Evolutionary conservation across 2,888 invertebrate genomes (phyloP), one percentile per base, ranked within the genome.

Genomic region (Craniophora ligustri): DNA sequence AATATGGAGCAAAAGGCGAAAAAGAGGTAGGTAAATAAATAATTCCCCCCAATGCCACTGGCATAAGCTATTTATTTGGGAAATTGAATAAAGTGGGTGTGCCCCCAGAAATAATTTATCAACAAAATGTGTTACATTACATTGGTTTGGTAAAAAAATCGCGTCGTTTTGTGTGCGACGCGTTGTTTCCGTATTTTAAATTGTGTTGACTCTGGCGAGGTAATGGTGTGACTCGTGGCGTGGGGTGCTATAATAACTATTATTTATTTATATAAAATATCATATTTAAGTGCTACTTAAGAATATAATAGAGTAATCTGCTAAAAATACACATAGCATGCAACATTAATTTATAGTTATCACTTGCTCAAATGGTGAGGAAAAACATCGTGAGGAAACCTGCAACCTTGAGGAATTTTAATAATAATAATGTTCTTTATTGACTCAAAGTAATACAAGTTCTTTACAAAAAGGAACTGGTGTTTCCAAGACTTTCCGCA

Each of bases 71-170:
- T 82, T 81, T 84, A 84, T 81, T 79, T 72, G 70, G 63, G 68
- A 76, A 81, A 81, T 81, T 79, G 84, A 84, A 82, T 73, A 78
- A 81, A 75, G 75, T 75, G 76, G 77, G 78, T 69, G 78, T 76
- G 46, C 46, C 68, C 75, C 62, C 63, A 64, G 48, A 78, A 79
- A 84, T 82, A 82, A 84, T 83, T 81, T 84, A 82, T 84, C 82
- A 83, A 79, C 72, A 56, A 72, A 82, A 81, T 81, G 80, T 78
- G 79, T 78, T 79, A 78, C 84, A 76, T 82, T 82, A 78, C 76
- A 76, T 74, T 71, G 69, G 68, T 58, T 63, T 49, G 48, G 67
- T 69, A 67, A 75, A 80, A 78, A 82, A 81, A 81, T 79, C 70
- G 70, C 66, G 67, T 66, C 72, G 73, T 78, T n/a, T 81, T 76